Evolutionary conservation across 2,113 vertebrate species (phyloP).

Genomic region (Gambusia holbrooki): DNA sequence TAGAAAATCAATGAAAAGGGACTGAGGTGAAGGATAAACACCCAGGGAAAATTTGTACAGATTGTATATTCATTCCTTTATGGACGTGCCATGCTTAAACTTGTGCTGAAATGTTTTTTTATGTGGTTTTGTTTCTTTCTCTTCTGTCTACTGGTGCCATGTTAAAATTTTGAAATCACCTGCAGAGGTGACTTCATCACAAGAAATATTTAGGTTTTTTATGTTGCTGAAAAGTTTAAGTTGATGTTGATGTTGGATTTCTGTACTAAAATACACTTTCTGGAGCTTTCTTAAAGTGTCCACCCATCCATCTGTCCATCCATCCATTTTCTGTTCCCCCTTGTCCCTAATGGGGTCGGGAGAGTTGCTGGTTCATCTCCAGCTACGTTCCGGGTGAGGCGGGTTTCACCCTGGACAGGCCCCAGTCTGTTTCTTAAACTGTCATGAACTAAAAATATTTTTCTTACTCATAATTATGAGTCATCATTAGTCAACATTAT

Average conservation of each 20-base stretch:
- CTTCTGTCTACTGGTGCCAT: background rate
- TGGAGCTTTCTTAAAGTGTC: background rate
- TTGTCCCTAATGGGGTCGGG: too few relatives aligned
- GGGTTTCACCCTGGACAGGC: too few relatives aligned
- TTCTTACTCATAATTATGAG: background rate
- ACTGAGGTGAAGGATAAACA: background rate
- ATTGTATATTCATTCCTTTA: background rate
- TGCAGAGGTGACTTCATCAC: background rate
- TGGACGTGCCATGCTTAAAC: slow-evolving; percentile 6
- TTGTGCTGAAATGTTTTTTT: background rate
- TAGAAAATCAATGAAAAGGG: background rate
- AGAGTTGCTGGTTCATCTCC: too few relatives aligned
- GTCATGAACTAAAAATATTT: background rate
- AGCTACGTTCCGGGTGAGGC: too few relatives aligned
- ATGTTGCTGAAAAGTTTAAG: background rate
- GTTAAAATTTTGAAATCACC: background rate
- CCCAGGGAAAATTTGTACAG: slow-evolving; percentile 6
- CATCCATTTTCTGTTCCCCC: too few relatives aligned
- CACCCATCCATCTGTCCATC: background rate
- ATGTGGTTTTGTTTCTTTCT: background rate
- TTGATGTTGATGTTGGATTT: background rate
- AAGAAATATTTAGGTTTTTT: background rate
- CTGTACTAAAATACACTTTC: background rate
- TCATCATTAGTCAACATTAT: background rate
- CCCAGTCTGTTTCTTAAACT: background rate